Percentiles rank a stretch among this genome's conserved stretches.
phyloP scores from a whole-genome alignment of 2,888 invertebrate species.

The Gnatocerus cornutus region DNA sequence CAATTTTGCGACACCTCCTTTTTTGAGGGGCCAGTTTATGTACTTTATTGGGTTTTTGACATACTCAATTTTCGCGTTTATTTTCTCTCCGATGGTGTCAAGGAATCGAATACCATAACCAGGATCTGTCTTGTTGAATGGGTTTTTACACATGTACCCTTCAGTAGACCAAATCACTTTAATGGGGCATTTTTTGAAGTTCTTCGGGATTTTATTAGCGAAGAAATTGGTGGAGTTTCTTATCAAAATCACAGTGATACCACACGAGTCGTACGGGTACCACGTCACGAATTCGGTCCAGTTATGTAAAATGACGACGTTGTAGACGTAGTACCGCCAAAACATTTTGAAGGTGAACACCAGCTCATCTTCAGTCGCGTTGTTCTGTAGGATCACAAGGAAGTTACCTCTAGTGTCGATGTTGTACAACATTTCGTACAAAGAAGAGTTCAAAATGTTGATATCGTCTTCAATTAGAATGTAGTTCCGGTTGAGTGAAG shows the following conservation, averaged over 20 bases:
- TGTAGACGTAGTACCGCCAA: constrained; percentile 6
- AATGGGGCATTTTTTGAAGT: constrained; percentile 8
- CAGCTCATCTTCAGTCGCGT: not conserved
- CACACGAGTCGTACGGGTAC: constrained; percentile 5
- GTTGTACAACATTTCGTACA: not conserved
- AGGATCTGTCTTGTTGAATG: not conserved
- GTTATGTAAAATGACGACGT: constrained; percentile 1
- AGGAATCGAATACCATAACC: not conserved
- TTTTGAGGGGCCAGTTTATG: not conserved
- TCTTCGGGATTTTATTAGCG: constrained; percentile 6
- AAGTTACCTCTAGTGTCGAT: constrained; percentile 12
- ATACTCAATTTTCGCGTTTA: not conserved
- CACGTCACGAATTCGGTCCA: constrained; percentile 8
- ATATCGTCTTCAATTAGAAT: constrained; percentile 5
- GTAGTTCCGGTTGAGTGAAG: not conserved
- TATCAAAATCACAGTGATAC: not conserved
- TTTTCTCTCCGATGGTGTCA: constrained; percentile 1
- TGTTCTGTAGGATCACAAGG: constrained; percentile 11
- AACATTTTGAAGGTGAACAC: not conserved
- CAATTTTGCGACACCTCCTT: not conserved
- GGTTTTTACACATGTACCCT: not conserved
- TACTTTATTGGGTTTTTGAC: constrained; percentile 7
- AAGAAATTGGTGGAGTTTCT: not conserved
- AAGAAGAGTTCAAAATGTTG: not conserved
- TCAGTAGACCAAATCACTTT: constrained; percentile 2